Conservation (phyloP, 2,113 vertebrate species). For the pig (Sus scrofa) region T2T-Sscrofa CM000812.6:48536501-48537000, state of each 20-base stretch:
- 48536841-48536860: constrained; percentile 1
- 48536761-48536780: neutral
- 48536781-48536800: neutral
- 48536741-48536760: neutral
- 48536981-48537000: neutral
- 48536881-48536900: neutral
- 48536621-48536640: neutral
- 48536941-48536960: neutral
- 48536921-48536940: neutral
- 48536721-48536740: neutral
- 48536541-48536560: neutral
- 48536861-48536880: neutral
- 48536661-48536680: neutral
- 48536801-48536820: neutral
- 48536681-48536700: neutral
- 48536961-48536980: neutral
- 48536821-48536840: neutral
- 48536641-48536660: neutral
- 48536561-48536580: neutral
- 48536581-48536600: neutral
- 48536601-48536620: neutral
- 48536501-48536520: neutral
- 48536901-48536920: neutral
- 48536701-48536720: neutral
- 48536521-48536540: neutral